Percentiles rank a stretch among this genome's conserved stretches.
Evolutionary conservation across 2,888 invertebrate species (phyloP).

Genomic region (Ypsolopha sequella): DNA sequence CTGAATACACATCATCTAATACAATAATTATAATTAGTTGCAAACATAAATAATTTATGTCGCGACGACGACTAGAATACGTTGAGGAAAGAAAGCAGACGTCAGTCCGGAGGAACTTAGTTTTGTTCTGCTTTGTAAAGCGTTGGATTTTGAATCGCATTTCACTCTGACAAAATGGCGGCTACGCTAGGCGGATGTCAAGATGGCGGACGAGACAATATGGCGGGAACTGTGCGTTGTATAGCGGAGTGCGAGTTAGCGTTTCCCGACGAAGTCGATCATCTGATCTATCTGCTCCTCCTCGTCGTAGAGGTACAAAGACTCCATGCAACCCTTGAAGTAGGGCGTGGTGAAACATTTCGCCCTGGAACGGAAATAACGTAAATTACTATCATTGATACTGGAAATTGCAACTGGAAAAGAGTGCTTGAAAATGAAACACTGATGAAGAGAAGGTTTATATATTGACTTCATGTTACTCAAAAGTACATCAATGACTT

Average conservation of each 20-base stretch:
- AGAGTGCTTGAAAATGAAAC: no score
- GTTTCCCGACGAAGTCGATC: conserved; percentile 83
- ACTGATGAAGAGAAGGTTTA: not conserved
- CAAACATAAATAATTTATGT: conserved; percentile 56
- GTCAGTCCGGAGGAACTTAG: conserved; percentile 50
- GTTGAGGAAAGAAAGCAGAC: conserved; percentile 69
- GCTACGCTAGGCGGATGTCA: conserved; percentile 9
- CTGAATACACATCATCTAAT: conserved; percentile 35
- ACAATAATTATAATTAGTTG: conserved; percentile 59
- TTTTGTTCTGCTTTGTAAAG: conserved; percentile 49
- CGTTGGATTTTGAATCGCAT: conserved; percentile 18
- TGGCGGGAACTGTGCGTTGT: conserved; percentile 28
- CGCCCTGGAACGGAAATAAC: conserved; percentile 68
- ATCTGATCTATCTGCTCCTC: conserved; percentile 82
- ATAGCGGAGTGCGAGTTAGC: conserved; percentile 41
- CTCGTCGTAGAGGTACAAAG: conserved; percentile 82
- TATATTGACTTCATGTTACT: not conserved
- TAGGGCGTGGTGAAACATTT: conserved; percentile 84
- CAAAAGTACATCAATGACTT: no score
- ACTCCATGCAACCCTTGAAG: conserved; percentile 86
- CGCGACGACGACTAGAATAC: conserved; percentile 67
- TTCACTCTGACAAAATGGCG: conserved; percentile 25
- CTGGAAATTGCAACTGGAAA: not conserved
- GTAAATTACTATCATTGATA: conserved; percentile 1
- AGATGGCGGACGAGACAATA: conserved; percentile 30